Conservation (phyloP, 2,888 invertebrate species). For the Mactromeris polynyma region DNA sequence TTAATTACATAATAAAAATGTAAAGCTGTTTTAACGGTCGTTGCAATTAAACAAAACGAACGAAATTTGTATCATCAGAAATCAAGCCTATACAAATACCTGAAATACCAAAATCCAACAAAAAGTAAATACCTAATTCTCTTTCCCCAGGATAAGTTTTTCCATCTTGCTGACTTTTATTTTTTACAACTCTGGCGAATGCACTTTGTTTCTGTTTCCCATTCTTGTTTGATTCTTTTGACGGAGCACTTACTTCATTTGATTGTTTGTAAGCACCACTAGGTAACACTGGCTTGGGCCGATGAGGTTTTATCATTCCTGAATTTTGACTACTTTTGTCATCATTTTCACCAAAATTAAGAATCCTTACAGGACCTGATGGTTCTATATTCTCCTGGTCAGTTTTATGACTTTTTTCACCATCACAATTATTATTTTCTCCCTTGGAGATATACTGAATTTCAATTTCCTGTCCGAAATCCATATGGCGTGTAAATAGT, state of each 20-base stretch:
- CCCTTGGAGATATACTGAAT: constrained; percentile 55
- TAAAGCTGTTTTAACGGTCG: no score
- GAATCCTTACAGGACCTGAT: constrained; percentile 64
- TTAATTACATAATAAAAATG: no score
- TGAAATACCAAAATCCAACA: no score
- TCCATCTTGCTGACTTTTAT: constrained; percentile 55
- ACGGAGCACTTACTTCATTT: constrained; percentile 42
- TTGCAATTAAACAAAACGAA: no score
- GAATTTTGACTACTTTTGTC: constrained; percentile 58
- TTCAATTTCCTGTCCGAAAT: constrained; percentile 66
- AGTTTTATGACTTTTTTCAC: constrained; percentile 2
- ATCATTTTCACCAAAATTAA: constrained; percentile 62
- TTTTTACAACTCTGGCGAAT: constrained; percentile 64
- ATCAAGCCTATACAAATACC: no score
- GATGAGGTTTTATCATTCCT: constrained; percentile 51
- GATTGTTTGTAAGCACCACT: constrained; percentile 46
- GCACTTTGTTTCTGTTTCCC: constrained; percentile 66
- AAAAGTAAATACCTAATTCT: constrained; percentile 63
- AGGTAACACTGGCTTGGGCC: constrained; percentile 71
- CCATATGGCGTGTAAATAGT: constrained; percentile 34
- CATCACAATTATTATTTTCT: constrained; percentile 30
- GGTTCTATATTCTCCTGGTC: constrained; percentile 68
- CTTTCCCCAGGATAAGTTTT: constrained; percentile 71
- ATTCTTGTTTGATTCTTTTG: constrained; percentile 56
- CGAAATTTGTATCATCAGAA: no score